These are phyloP conservation scores for Meteorus cinctellus DNA, from an alignment of 2,888 invertebrate genomes.

Conservation along the genomic window DNA sequence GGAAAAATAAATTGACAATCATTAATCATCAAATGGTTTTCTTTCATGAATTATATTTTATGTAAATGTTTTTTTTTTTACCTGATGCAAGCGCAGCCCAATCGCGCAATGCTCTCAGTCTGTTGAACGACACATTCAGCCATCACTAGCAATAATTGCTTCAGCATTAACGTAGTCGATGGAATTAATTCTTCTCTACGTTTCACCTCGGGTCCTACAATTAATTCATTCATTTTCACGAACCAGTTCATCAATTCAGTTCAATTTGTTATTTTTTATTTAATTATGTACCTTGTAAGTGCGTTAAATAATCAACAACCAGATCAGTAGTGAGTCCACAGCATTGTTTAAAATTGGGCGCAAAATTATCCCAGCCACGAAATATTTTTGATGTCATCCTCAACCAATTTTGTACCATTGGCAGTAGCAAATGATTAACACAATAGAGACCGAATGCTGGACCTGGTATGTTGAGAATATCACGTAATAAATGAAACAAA, in stretches of 20 bases:
- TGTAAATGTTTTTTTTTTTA: constrained; percentile 55
- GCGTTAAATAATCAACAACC: constrained; percentile 88
- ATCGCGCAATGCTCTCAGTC: constrained; percentile 90
- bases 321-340: constrained; percentile 94
- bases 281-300: constrained; percentile 78
- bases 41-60: not conserved
- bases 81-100: constrained; percentile 93
- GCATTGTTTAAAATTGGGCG: constrained; percentile 95
- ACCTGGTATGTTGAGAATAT: constrained; percentile 86
- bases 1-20: not conserved
- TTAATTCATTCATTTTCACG: too few relatives aligned
- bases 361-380: constrained; percentile 83
- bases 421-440: constrained; percentile 92
- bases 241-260: not conserved
- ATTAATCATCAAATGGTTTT: not conserved
- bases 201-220: constrained; percentile 61
- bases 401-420: constrained; percentile 95
- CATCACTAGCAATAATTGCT: constrained; percentile 88
- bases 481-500: constrained; percentile 87
- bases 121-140: constrained; percentile 94
- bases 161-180: constrained; percentile 84
- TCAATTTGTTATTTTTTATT: not conserved
- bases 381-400: constrained; percentile 82
- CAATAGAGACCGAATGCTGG: constrained; percentile 93
- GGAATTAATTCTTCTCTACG: constrained; percentile 64